Evolutionary conservation across 2,113 vertebrate genomes (phyloP).

Genomic region (Clarias gariepinus): DNA sequence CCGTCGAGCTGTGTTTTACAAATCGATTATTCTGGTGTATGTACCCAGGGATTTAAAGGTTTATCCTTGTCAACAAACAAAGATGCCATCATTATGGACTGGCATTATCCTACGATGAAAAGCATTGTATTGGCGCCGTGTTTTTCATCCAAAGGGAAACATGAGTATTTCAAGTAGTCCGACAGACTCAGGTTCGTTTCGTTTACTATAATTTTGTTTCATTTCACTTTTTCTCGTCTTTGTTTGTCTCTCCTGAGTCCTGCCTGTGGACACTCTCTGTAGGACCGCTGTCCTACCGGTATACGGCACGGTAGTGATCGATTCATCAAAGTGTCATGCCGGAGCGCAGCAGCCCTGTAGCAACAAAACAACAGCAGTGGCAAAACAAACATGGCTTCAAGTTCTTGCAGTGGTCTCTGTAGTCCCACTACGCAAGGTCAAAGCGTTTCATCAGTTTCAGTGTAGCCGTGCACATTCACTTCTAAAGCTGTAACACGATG

Average conservation of each 20-base stretch:
- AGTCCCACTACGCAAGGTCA: slow-evolving; percentile 64
- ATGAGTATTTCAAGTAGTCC: neutral
- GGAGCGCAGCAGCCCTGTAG: slow-evolving; percentile 54
- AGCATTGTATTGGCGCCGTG: neutral
- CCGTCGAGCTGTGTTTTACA: slow-evolving; percentile 1
- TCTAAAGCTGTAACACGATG: slow-evolving; percentile 3
- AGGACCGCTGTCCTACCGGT: slow-evolving; percentile 60
- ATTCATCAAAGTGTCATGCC: slow-evolving; percentile 76
- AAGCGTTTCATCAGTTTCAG: slow-evolving; percentile 52
- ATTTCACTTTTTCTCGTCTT: slow-evolving; percentile 34
- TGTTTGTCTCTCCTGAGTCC: slow-evolving; percentile 45
- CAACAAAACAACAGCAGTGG: slow-evolving; percentile 65
- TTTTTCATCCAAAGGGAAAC: neutral
- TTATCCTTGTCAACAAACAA: slow-evolving; percentile 27
- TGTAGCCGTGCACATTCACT: slow-evolving; percentile 46
- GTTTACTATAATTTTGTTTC: neutral
- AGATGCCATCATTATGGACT: slow-evolving; percentile 10
- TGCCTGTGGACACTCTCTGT: slow-evolving; percentile 52
- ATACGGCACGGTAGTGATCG: slow-evolving; percentile 54
- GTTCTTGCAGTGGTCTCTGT: slow-evolving; percentile 54
- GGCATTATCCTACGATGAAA: neutral
- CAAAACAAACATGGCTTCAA: slow-evolving; percentile 62
- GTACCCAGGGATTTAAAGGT: slow-evolving; percentile 23
- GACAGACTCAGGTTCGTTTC: neutral
- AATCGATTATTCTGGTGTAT: slow-evolving; percentile 26